A percentile compares a stretch with the other conserved stretches of the same genome.
Evolutionary conservation across 2,113 vertebrate species (phyloP).

Genomic region (Otolemur garnettii): DNA sequence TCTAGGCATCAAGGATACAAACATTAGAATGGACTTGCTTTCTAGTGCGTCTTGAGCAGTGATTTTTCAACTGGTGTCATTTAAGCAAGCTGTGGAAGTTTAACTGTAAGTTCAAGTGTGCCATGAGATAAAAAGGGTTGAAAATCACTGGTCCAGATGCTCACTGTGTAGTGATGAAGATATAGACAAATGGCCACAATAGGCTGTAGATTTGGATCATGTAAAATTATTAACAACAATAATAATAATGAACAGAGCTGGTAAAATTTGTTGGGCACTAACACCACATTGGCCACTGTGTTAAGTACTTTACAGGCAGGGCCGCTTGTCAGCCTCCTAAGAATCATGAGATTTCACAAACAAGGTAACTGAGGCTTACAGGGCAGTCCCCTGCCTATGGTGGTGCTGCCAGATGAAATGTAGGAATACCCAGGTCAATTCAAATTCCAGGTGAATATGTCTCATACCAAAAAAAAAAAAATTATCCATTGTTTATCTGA

Average conservation of each 20-base stretch:
- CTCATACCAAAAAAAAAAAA: background rate
- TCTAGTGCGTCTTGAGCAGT: background rate
- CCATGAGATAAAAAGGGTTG: too few relatives aligned
- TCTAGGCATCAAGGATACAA: background rate
- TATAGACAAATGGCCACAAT: background rate
- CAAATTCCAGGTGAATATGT: background rate
- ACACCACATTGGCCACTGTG: accelerated
- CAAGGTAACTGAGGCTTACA: background rate
- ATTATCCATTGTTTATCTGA: conserved; percentile 11
- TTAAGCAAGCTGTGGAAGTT: too few relatives aligned
- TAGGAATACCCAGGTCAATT: background rate
- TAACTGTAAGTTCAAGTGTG: too few relatives aligned
- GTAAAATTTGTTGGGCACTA: background rate
- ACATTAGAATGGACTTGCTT: background rate
- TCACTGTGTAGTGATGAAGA: too few relatives aligned
- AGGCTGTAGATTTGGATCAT: background rate
- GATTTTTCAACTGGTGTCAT: too few relatives aligned
- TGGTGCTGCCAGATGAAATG: background rate
- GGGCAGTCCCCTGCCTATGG: background rate
- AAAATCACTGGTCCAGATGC: too few relatives aligned
- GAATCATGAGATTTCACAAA: background rate
- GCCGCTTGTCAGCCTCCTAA: background rate
- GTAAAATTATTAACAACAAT: background rate
- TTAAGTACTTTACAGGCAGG: background rate
- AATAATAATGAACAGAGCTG: too few relatives aligned